phyloP scores from a whole-genome alignment of 2,888 invertebrate species.

The Parasteatoda lunata region DNA sequence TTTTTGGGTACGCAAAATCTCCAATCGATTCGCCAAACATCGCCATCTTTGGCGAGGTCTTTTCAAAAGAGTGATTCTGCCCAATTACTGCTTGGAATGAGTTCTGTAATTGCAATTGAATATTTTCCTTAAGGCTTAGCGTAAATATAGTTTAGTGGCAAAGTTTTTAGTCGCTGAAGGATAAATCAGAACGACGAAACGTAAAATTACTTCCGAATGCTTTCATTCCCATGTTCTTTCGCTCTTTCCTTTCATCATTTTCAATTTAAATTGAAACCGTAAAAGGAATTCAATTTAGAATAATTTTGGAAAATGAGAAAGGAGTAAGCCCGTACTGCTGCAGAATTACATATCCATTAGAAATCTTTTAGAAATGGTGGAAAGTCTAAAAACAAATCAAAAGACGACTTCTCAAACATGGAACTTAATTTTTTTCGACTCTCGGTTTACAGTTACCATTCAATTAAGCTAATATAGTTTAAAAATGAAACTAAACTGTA shows the following conservation, averaged over 20 bases:
- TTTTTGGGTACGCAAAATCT: not conserved
- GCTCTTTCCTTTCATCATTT: not conserved
- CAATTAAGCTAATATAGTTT: too few relatives aligned
- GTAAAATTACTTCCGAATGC: not conserved
- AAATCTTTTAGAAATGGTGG: too few relatives aligned
- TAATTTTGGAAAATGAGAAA: not conserved
- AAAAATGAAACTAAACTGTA: too few relatives aligned
- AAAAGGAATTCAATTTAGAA: not conserved
- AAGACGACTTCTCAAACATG: too few relatives aligned
- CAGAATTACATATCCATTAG: too few relatives aligned
- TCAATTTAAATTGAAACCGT: not conserved
- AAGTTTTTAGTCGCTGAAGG: not conserved
- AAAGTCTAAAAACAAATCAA: too few relatives aligned
- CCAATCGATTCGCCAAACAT: conserved; percentile 25
- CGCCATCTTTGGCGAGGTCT: conserved; percentile 47
- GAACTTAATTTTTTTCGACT: too few relatives aligned
- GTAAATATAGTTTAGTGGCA: not conserved
- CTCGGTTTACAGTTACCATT: too few relatives aligned
- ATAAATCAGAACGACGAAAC: not conserved
- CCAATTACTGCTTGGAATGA: not conserved
- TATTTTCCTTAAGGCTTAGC: conserved; percentile 3
- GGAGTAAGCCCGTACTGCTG: too few relatives aligned
- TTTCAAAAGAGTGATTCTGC: not conserved
- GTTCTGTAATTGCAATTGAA: conserved; percentile 5
- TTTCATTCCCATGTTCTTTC: not conserved